Conservation (phyloP, 2,113 vertebrate species). For the Fukomys damarensis region DNA sequence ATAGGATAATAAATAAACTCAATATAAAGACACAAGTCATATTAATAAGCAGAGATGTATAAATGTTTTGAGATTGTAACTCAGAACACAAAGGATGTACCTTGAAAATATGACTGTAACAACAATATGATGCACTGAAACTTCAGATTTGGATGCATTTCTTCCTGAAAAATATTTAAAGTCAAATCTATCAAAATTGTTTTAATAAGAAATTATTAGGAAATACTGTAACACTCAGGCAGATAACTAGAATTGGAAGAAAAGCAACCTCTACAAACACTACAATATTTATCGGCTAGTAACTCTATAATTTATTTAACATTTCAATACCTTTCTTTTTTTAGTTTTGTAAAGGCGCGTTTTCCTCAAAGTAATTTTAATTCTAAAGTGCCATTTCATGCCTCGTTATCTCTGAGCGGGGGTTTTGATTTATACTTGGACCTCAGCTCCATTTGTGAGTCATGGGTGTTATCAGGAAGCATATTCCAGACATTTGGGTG, state of each 20-base stretch:
- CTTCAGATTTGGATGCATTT: not conserved
- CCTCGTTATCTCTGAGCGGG: conserved; percentile 75
- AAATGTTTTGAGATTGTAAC: not conserved
- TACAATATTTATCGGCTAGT: conserved; percentile 26
- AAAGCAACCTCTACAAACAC: not conserved
- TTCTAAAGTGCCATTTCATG: conserved; percentile 76
- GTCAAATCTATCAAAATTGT: conserved; percentile 7
- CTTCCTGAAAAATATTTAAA: conserved; percentile 54
- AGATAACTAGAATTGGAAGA: conserved; percentile 35
- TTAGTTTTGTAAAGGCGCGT: conserved; percentile 55
- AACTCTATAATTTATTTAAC: conserved; percentile 39
- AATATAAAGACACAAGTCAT: not conserved
- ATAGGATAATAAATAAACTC: not conserved
- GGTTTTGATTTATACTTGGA: conserved; percentile 45
- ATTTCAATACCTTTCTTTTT: conserved; percentile 54
- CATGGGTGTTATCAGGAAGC: conserved; percentile 47
- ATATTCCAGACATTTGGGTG: conserved; percentile 16
- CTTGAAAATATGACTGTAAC: conserved; percentile 15
- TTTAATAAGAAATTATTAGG: conserved; percentile 1
- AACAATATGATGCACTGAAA: not conserved
- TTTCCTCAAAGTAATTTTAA: conserved; percentile 72
- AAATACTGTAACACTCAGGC: conserved; percentile 31
- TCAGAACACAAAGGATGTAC: not conserved
- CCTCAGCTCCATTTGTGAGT: conserved; percentile 66
- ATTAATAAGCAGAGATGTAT: not conserved